phyloP scores from a whole-genome alignment of 2,888 invertebrate species.

The Pterostichus madidus region DNA sequence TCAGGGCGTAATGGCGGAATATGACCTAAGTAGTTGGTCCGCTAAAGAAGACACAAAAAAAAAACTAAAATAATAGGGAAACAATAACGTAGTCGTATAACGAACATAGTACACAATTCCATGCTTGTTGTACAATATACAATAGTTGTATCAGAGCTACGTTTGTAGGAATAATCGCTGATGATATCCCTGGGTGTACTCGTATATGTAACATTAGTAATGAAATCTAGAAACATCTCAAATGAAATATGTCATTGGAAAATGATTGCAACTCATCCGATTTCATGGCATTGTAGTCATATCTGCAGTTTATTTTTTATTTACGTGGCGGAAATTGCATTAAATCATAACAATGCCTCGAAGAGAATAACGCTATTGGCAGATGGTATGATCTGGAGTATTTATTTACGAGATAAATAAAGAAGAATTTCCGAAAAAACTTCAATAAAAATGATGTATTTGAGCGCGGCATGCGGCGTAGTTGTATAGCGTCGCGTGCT shows the following conservation, averaged over 20 bases:
- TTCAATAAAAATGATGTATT: conserved; percentile 64
- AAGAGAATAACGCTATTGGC: conserved; percentile 54
- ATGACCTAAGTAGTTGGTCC: too few relatives aligned
- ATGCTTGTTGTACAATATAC: too few relatives aligned
- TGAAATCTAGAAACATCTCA: neutral
- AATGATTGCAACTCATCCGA: conserved; percentile 49
- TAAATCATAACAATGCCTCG: conserved; percentile 59
- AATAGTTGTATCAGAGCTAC: too few relatives aligned
- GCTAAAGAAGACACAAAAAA: too few relatives aligned
- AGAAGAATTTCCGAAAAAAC: conserved; percentile 52
- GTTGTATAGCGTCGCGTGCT: neutral
- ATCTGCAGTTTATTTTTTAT: conserved; percentile 59
- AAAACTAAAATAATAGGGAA: too few relatives aligned
- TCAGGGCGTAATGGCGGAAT: too few relatives aligned
- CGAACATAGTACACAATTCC: too few relatives aligned
- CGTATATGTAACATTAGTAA: conserved; percentile 12
- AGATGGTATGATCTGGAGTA: conserved; percentile 56
- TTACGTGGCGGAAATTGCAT: conserved; percentile 58
- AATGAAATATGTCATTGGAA: conserved; percentile 1
- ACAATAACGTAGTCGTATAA: too few relatives aligned
- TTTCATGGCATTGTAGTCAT: conserved; percentile 60
- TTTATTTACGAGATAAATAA: conserved; percentile 62
- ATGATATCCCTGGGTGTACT: too few relatives aligned
- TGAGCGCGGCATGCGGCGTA: conserved; percentile 38
- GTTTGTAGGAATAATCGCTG: too few relatives aligned